Evolutionary conservation across 2,797 vertebrate species (phyloP).

Genomic region (Danio kyathit): DNA sequence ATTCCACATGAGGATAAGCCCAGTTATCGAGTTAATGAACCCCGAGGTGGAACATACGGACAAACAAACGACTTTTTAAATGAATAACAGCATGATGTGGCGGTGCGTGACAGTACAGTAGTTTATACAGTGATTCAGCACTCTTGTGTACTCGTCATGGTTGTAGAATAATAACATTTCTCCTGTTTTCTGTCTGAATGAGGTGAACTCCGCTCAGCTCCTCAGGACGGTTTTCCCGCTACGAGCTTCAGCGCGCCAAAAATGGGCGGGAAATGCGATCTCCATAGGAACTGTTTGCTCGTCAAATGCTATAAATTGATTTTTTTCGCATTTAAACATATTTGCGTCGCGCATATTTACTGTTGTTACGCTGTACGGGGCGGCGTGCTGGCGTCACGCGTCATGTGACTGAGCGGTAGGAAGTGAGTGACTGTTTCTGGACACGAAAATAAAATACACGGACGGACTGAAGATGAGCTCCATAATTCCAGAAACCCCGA

Average conservation of each 20-base stretch:
- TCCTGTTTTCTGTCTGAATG: too few species aligned
- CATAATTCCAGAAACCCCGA: conserved; percentile 80
- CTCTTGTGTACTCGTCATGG: too few species aligned
- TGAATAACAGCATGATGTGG: too few species aligned
- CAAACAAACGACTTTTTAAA: too few species aligned
- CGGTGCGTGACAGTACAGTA: too few species aligned
- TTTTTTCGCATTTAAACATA: neutral
- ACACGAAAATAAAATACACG: neutral
- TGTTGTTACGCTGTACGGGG: neutral
- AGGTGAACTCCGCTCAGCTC: too few species aligned
- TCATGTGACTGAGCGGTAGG: conserved; percentile 6
- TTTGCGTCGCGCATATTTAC: neutral
- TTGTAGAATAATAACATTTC: too few species aligned
- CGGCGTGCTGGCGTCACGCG: neutral
- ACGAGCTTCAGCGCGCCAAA: too few species aligned
- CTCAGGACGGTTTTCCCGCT: too few species aligned
- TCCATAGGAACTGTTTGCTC: neutral
- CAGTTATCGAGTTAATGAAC: too few species aligned
- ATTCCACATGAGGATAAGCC: neutral
- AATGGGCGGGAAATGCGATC: neutral
- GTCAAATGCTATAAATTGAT: neutral
- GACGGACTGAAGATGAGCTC: conserved; percentile 70
- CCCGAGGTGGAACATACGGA: too few species aligned
- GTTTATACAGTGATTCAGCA: too few species aligned
- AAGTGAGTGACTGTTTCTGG: neutral